phyloP scores from a whole-genome alignment of 1,140 invertebrate genomes.

The Ceratosolen solmsi region DNA sequence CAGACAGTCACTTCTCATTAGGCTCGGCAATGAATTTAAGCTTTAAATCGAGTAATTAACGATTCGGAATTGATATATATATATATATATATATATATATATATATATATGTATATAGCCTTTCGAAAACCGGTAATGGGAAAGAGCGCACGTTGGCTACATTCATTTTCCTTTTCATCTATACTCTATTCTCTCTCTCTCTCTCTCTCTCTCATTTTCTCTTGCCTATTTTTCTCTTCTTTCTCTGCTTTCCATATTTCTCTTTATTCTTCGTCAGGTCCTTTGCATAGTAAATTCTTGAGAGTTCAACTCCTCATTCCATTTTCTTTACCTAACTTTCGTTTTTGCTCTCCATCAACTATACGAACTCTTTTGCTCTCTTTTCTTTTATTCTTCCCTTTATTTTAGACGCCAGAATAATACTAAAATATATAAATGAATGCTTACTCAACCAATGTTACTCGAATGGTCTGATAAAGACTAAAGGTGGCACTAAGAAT shows the following conservation, averaged over 20 bases:
- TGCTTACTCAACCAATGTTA: too few relatives aligned
- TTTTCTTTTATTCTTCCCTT: not conserved
- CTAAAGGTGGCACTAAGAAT: too few relatives aligned
- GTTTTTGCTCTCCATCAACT: not conserved
- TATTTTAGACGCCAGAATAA: too few relatives aligned
- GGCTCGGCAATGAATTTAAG: constrained; percentile 30
- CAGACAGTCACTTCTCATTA: too few relatives aligned
- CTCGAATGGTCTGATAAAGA: too few relatives aligned
- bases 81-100: too few relatives aligned
- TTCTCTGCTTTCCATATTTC: not conserved
- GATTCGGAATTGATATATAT: constrained; percentile 6
- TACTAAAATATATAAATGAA: too few relatives aligned
- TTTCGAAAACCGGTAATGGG: not conserved
- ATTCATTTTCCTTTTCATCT: constrained; percentile 31
- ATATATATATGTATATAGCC: too few relatives aligned
- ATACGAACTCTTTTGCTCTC: not conserved
- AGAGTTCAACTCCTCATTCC: not conserved
- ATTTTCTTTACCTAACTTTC: not conserved
- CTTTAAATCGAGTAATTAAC: constrained; percentile 39
- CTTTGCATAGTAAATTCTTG: constrained; percentile 30
- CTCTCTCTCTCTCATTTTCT: not conserved
- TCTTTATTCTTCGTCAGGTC: not conserved
- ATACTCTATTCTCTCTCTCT: not conserved
- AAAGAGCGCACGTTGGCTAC: constrained; percentile 4
- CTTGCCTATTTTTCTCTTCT: not conserved